Evolutionary conservation across 2,113 vertebrate species (phyloP).

Genomic region (Ammodytes dubius): DNA sequence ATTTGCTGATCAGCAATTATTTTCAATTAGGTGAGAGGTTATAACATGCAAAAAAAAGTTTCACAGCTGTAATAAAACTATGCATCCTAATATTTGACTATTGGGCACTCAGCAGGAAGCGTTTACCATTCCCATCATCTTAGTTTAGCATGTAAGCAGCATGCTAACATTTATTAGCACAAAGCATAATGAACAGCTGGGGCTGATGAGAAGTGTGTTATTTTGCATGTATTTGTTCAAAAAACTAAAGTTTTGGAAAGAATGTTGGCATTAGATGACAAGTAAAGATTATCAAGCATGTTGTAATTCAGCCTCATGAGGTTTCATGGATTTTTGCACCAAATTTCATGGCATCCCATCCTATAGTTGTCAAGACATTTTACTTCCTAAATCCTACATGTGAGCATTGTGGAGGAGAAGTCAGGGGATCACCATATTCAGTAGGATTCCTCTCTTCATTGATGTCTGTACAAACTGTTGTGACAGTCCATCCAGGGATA

Average conservation of each 20-base stretch:
- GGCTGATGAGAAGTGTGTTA: not conserved
- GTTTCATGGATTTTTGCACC: not conserved
- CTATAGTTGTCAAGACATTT: not conserved
- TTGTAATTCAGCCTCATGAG: not conserved
- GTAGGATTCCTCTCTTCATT: not conserved
- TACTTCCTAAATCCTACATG: not conserved
- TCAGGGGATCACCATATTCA: not conserved
- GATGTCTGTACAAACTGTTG: not conserved
- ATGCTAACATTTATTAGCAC: not conserved
- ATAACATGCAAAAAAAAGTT: not conserved
- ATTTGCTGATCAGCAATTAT: constrained; percentile 13
- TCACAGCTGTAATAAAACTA: not conserved
- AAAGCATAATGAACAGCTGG: not conserved
- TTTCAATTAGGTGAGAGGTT: not conserved
- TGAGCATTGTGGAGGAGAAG: not conserved
- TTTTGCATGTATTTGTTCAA: not conserved
- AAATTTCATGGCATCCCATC: not conserved
- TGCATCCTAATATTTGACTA: not conserved
- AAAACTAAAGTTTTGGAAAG: not conserved
- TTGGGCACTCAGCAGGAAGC: too few species aligned
- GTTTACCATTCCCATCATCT: not conserved
- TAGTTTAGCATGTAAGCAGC: not conserved
- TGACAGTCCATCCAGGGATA: not conserved
- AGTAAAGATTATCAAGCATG: not conserved
- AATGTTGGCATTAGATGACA: not conserved